A percentile compares a stretch with the other conserved stretches of the same genome.
Conservation (phyloP, 2,113 vertebrate genomes). For the Triplophysa tibetana region DNA sequence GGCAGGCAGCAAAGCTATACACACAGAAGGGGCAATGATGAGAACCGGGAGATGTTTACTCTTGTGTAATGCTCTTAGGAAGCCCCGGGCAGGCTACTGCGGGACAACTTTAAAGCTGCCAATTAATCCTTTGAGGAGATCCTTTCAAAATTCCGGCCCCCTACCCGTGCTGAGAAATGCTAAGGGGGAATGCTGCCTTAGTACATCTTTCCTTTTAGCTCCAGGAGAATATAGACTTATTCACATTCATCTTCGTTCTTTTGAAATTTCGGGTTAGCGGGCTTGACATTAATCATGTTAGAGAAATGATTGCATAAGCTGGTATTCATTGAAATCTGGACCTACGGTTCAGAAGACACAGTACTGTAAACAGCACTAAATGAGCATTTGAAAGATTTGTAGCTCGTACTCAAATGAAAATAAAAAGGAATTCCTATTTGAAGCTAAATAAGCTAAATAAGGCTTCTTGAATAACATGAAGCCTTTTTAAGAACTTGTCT, state of each 20-base stretch:
- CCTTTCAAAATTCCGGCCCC: constrained; percentile 39
- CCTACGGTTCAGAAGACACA: not conserved
- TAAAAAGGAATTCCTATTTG: too few species aligned
- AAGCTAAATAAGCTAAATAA: too few species aligned
- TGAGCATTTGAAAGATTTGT: not conserved
- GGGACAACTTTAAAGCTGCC: constrained; percentile 49
- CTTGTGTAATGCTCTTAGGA: constrained; percentile 43
- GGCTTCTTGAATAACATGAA: too few species aligned
- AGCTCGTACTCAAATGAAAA: not conserved
- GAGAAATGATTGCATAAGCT: constrained; percentile 16
- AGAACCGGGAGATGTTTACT: constrained; percentile 41
- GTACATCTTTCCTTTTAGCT: constrained; percentile 13
- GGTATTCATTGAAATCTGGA: constrained; percentile 13
- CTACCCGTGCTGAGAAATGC: constrained; percentile 24
- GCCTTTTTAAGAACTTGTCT: too few species aligned
- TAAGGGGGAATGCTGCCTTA: not conserved
- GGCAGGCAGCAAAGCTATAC: constrained; percentile 35
- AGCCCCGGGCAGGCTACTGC: constrained; percentile 29
- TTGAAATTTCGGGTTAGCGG: constrained; percentile 13
- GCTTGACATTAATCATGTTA: constrained; percentile 12
- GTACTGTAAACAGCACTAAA: not conserved
- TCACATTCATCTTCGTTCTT: constrained; percentile 24
- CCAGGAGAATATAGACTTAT: constrained; percentile 1
- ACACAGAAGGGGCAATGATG: constrained; percentile 14
- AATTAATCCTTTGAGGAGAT: constrained; percentile 49